A percentile compares a stretch with the other conserved stretches of the same genome.
Evolutionary conservation across 1,140 invertebrate genomes (phyloP).

Genomic region (Trypoxylus dichotomus): DNA sequence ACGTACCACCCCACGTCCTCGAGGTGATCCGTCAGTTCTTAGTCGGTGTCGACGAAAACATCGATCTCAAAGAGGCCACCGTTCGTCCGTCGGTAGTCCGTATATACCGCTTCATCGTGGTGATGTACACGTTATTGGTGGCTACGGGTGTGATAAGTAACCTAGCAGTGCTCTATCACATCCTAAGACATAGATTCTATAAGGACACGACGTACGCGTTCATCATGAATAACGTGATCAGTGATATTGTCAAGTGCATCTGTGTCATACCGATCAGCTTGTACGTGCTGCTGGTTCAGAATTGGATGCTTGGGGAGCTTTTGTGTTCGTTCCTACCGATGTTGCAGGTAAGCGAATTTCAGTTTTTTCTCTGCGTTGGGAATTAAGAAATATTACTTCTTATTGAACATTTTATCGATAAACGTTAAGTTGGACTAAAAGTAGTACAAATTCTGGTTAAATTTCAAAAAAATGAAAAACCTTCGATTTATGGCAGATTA

Average conservation of each 20-base stretch:
- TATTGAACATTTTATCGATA: too few relatives aligned
- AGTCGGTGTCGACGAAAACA: slow-evolving; percentile 41
- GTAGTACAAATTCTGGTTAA: too few relatives aligned
- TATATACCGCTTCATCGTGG: slow-evolving; percentile 66
- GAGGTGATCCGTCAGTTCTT: slow-evolving; percentile 45
- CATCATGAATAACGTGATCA: slow-evolving; percentile 67
- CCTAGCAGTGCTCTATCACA: slow-evolving; percentile 61
- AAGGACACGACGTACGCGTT: slow-evolving; percentile 68
- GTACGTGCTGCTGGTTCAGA: slow-evolving; percentile 68
- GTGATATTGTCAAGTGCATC: slow-evolving; percentile 69
- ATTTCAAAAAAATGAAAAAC: too few relatives aligned
- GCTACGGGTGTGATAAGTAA: slow-evolving; percentile 63
- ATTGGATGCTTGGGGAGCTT: slow-evolving; percentile 75
- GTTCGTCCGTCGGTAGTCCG: slow-evolving; percentile 55
- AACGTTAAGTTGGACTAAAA: too few relatives aligned
- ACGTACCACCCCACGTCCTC: slow-evolving; percentile 41
- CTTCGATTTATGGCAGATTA: too few relatives aligned
- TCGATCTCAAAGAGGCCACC: slow-evolving; percentile 54
- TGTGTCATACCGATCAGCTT: slow-evolving; percentile 69
- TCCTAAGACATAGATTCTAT: slow-evolving; percentile 63
- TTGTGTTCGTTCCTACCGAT: slow-evolving; percentile 76
- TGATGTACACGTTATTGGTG: slow-evolving; percentile 64
- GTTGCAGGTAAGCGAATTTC: slow-evolving; percentile 63
- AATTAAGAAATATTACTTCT: too few relatives aligned
- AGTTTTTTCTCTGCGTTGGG: too few relatives aligned